Evolutionary conservation across 2,888 invertebrate genomes (phyloP).

Genomic region (Tiliacea aurago): DNA sequence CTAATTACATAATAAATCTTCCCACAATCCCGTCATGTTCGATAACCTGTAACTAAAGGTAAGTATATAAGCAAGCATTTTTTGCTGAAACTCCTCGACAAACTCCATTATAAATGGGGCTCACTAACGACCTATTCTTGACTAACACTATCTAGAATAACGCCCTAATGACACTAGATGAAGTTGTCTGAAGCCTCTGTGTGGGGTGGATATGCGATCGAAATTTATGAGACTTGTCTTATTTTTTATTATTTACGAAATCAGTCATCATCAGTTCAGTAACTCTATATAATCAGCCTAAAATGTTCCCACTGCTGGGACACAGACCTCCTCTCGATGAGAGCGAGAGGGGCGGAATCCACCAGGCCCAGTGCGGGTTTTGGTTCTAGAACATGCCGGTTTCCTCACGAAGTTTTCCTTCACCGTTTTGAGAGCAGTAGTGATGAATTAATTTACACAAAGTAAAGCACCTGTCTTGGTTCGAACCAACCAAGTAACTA

Average conservation of each 20-base stretch:
- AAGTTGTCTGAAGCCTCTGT: constrained; percentile 60
- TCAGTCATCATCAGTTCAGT: too few relatives aligned
- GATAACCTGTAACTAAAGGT: constrained; percentile 16
- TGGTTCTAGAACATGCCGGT: too few relatives aligned
- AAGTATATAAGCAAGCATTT: constrained; percentile 20
- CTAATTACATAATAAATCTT: constrained; percentile 8
- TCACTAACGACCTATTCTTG: constrained; percentile 64
- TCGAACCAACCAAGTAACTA: too few relatives aligned
- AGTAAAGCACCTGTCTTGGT: too few relatives aligned
- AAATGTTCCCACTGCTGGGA: too few relatives aligned
- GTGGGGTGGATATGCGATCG: constrained; percentile 4
- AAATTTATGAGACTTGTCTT: neutral
- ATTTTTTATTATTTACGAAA: neutral
- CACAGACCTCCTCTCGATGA: too few relatives aligned
- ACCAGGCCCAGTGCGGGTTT: too few relatives aligned
- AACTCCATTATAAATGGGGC: constrained; percentile 61
- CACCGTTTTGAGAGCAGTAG: too few relatives aligned
- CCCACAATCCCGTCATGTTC: neutral
- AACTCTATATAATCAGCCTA: too few relatives aligned
- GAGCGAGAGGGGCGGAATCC: too few relatives aligned
- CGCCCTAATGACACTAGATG: constrained; percentile 66
- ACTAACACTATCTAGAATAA: constrained; percentile 65
- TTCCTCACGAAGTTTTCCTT: too few relatives aligned
- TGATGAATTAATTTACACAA: too few relatives aligned
- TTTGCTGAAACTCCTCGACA: constrained; percentile 46